A percentile compares a stretch with the other conserved stretches of the same genome.
phyloP scores from a whole-genome alignment of 2,797 vertebrate genomes.

The Hylomyscus alleni region DNA sequence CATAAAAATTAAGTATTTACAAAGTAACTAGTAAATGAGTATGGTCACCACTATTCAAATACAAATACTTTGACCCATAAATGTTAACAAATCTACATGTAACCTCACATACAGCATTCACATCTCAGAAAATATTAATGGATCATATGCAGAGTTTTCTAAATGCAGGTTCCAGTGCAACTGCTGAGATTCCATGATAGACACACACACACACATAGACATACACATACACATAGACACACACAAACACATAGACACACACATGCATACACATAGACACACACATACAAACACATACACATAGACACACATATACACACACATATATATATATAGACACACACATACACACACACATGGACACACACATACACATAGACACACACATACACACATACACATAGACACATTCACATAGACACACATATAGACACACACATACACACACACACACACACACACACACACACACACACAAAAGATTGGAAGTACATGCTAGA shows the following conservation, averaged over 20 bases:
- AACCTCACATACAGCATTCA: background rate
- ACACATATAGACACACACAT: background rate
- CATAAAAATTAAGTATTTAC: constrained; percentile 1
- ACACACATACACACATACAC: no score
- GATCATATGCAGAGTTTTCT: background rate
- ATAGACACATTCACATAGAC: background rate
- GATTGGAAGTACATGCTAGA: constrained; percentile 22
- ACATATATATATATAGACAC: no score
- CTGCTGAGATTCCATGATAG: background rate
- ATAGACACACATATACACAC: no score
- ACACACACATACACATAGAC: no score
- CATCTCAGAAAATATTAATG: constrained; percentile 29
- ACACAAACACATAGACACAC: no score
- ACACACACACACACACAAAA: background rate
- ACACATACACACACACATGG: no score
- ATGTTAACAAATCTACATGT: background rate
- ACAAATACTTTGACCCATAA: background rate
- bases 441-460: background rate
- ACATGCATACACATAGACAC: background rate
- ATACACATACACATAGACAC: background rate
- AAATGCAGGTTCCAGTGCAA: background rate
- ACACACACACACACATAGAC: background rate
- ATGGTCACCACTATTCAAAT: constrained; percentile 1
- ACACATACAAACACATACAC: background rate
- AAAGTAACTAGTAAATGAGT: background rate